These are phyloP conservation scores for Uloborus diversus DNA, from an alignment of 1,140 invertebrate species.

Conservation along the genomic window DNA sequence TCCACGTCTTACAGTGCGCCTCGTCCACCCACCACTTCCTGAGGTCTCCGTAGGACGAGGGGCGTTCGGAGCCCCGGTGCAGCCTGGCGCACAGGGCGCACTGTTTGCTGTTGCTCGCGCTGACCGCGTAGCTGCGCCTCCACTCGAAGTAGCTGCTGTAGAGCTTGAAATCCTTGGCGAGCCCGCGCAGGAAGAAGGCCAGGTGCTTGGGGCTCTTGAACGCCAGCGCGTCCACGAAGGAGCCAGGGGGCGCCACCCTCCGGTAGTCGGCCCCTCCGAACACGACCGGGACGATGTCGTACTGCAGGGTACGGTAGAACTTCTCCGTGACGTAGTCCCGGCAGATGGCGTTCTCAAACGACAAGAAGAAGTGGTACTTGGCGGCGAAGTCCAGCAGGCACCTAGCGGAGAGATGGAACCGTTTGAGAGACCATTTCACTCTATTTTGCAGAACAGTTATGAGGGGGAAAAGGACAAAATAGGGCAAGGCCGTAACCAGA, in stretches of 20 bases:
- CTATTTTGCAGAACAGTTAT: no score
- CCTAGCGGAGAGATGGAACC: conserved; percentile 69
- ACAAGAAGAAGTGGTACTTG: conserved; percentile 77
- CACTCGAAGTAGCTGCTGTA: conserved; percentile 52
- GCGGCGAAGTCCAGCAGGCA: conserved; percentile 68
- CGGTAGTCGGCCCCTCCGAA: conserved; percentile 59
- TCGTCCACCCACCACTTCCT: conserved; percentile 50
- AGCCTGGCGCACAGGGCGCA: conserved; percentile 33
- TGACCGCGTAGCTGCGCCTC: conserved; percentile 16
- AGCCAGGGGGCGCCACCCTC: conserved; percentile 54
- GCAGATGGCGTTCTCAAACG: conserved; percentile 79
- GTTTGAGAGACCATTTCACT: no score
- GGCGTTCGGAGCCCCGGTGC: conserved; percentile 1
- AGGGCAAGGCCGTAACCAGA: no score
- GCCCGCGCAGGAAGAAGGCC: conserved; percentile 46
- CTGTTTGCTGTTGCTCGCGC: not conserved
- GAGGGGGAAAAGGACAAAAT: no score
- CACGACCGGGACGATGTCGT: conserved; percentile 60
- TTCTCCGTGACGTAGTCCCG: conserved; percentile 79
- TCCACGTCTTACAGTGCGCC: conserved; percentile 28
- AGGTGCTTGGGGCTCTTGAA: conserved; percentile 56
- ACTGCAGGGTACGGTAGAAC: conserved; percentile 61
- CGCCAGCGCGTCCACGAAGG: conserved; percentile 58
- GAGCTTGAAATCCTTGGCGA: conserved; percentile 34
- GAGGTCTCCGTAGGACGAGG: conserved; percentile 10